Evolutionary conservation across 2,113 vertebrate species (phyloP).

Genomic region (Nematolebias whitei): DNA sequence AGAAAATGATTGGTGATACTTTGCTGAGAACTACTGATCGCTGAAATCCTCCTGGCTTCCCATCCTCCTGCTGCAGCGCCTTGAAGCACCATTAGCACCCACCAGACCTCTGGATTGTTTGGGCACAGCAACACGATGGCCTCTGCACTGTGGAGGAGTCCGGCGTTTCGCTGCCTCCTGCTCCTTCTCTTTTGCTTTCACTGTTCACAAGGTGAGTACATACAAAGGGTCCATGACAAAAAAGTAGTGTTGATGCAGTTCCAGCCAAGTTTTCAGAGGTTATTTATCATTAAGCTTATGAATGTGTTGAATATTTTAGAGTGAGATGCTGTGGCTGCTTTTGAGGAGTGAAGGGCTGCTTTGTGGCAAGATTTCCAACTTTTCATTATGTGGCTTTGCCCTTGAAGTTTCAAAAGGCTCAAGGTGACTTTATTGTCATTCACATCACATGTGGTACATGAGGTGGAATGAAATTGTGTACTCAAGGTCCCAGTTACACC

Average conservation of each 20-base stretch:
- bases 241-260: slow-evolving; percentile 41
- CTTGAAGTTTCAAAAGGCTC: no score
- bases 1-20: slow-evolving; percentile 70
- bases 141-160: slow-evolving; percentile 70
- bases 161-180: slow-evolving; percentile 66
- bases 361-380: no score
- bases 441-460: no score
- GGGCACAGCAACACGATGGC: slow-evolving; percentile 70
- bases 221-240: slow-evolving; percentile 27
- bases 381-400: no score
- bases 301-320: slow-evolving; percentile 56
- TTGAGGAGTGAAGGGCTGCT: slow-evolving; percentile 33
- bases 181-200: slow-evolving; percentile 67
- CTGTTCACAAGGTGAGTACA: slow-evolving; percentile 76
- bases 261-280: slow-evolving; percentile 42
- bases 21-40: slow-evolving; percentile 63
- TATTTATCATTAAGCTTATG: slow-evolving; percentile 51
- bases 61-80: slow-evolving; percentile 24
- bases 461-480: no score
- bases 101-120: slow-evolving; percentile 50
- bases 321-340: slow-evolving; percentile 25
- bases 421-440: no score
- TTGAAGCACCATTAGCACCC: slow-evolving; percentile 41
- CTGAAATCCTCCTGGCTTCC: slow-evolving; percentile 59
- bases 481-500: no score